phyloP scores from a whole-genome alignment of 2,888 invertebrate genomes.

The Eristalinus sepulchralis region DNA sequence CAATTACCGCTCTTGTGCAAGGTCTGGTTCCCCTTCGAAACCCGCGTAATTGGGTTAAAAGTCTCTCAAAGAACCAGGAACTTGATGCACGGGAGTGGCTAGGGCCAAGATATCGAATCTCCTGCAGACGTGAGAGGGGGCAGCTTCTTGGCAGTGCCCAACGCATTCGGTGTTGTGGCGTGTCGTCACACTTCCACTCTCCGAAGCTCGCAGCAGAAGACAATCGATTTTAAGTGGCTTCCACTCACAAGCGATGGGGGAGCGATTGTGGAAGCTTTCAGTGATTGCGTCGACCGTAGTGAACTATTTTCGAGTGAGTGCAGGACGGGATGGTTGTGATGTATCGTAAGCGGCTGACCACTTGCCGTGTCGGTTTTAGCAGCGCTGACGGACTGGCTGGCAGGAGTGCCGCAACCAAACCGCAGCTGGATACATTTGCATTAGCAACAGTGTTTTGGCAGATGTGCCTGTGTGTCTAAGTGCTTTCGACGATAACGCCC shows the following conservation, averaged over 20 bases:
- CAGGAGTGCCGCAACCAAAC: conserved; percentile 16
- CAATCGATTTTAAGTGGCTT: conserved; percentile 12
- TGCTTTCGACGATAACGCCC: conserved; percentile 49
- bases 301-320: conserved; percentile 23
- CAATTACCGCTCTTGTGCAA: conserved; percentile 65
- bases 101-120: conserved; percentile 7
- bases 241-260: conserved; percentile 2
- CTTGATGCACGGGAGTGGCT: conserved; percentile 30
- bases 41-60: conserved; percentile 62
- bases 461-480: conserved; percentile 39
- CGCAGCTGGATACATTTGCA: conserved; percentile 29
- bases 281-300: conserved; percentile 1
- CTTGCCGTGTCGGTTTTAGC: conserved; percentile 6
- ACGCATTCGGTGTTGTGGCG: background rate
- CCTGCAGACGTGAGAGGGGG: background rate
- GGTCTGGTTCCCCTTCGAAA: conserved; percentile 47
- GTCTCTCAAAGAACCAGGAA: conserved; percentile 15
- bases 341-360: conserved; percentile 18
- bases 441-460: conserved; percentile 41
- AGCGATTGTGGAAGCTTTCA: background rate
- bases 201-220: background rate
- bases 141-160: conserved; percentile 30
- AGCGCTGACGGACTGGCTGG: background rate
- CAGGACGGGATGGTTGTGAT: background rate
- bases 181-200: conserved; percentile 20